These are phyloP conservation scores for Rutilus rutilus DNA, from an alignment of 2,113 vertebrate genomes.

Conservation along the genomic window DNA sequence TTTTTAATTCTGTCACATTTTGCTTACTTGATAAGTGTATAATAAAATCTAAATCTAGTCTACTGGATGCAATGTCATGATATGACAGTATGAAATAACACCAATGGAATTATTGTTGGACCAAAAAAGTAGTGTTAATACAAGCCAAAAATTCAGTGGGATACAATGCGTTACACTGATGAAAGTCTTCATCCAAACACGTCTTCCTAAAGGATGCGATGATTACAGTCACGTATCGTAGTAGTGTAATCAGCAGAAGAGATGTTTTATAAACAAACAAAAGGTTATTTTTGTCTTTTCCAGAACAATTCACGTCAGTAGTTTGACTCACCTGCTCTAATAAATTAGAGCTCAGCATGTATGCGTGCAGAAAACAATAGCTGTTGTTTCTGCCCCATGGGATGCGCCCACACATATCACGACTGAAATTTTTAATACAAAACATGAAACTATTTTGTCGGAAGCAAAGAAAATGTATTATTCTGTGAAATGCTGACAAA, in stretches of 20 bases:
- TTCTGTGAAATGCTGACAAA: background rate
- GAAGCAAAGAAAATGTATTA: too few relatives aligned
- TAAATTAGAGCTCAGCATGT: conserved; percentile 33
- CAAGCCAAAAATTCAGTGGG: background rate
- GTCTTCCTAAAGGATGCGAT: conserved; percentile 10
- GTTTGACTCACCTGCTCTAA: conserved; percentile 33
- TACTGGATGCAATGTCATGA: background rate
- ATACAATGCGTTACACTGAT: conserved; percentile 1
- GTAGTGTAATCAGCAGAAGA: conserved; percentile 41
- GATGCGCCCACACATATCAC: background rate
- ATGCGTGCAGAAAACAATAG: conserved; percentile 57
- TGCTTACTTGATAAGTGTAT: background rate
- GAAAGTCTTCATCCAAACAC: conserved; percentile 27
- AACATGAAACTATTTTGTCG: background rate
- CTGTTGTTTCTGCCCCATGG: conserved; percentile 41
- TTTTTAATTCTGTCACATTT: background rate
- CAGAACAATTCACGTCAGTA: conserved; percentile 17
- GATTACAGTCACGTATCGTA: conserved; percentile 48
- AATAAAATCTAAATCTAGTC: background rate
- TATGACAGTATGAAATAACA: background rate
- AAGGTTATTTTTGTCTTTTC: conserved; percentile 48
- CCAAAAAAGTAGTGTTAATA: background rate
- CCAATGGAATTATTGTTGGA: background rate
- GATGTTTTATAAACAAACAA: conserved; percentile 48
- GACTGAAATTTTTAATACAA: background rate